phyloP scores from a whole-genome alignment of 2,888 invertebrate genomes.

The Acanthoscelides obtectus region DNA sequence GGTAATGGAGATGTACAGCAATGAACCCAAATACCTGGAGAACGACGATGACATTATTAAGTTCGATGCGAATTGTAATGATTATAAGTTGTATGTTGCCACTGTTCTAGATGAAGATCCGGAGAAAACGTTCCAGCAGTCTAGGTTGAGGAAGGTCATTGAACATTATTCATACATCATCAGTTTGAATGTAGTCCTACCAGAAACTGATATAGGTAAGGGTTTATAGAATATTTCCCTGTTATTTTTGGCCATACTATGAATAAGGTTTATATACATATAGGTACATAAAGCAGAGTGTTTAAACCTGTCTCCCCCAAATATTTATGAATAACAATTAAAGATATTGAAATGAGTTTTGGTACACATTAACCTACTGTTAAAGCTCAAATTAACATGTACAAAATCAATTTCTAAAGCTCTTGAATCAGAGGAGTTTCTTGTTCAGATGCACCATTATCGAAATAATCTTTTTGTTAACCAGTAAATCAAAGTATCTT shows the following conservation, averaged over 20 bases:
- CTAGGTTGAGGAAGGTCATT: slow-evolving; percentile 51
- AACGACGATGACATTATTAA: slow-evolving; percentile 44
- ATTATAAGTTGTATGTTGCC: slow-evolving; percentile 52
- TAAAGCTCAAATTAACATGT: too few species aligned
- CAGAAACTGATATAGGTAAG: slow-evolving; percentile 57
- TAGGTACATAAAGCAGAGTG: background rate
- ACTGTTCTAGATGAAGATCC: slow-evolving; percentile 47
- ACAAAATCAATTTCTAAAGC: too few species aligned
- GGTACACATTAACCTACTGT: too few species aligned
- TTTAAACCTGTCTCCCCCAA: background rate
- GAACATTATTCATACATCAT: slow-evolving; percentile 60
- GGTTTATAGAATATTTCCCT: slow-evolving; percentile 11
- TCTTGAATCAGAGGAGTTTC: too few species aligned
- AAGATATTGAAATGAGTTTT: too few species aligned
- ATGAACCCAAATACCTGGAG: slow-evolving; percentile 41
- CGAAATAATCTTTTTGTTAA: too few species aligned
- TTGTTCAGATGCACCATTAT: too few species aligned
- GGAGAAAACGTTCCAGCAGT: slow-evolving; percentile 46
- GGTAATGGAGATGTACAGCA: slow-evolving; percentile 38
- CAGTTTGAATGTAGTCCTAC: slow-evolving; percentile 58
- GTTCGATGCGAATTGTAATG: slow-evolving; percentile 40
- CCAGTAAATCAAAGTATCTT: too few species aligned
- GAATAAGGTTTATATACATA: background rate
- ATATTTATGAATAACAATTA: background rate
- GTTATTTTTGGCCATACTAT: background rate